Conservation (phyloP, 2,797 vertebrate genomes). For the Sebastes minor region DNA sequence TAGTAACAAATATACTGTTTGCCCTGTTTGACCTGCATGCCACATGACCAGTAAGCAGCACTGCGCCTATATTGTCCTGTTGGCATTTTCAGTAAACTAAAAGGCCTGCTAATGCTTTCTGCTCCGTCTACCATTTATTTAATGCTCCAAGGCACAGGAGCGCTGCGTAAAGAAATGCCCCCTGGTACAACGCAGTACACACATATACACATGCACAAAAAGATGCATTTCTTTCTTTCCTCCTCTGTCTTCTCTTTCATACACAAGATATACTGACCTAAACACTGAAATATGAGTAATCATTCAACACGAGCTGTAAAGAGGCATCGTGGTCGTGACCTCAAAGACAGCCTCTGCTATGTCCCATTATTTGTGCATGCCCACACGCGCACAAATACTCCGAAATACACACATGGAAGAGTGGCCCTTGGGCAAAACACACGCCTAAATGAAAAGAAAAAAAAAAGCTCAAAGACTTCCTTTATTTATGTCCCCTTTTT, state of each 20-base stretch:
- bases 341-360: constrained; percentile 21
- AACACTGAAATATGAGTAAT: constrained; percentile 7
- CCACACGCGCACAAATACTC: constrained; percentile 1
- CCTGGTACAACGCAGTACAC: constrained; percentile 18
- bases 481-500: constrained; percentile 25
- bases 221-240: background rate
- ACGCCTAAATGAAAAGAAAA: background rate
- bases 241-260: background rate
- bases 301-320: constrained; percentile 16
- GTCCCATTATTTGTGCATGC: constrained; percentile 28
- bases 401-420: constrained; percentile 33
- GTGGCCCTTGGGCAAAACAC: constrained; percentile 26
- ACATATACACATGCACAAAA: constrained; percentile 1
- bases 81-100: constrained; percentile 61
- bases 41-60: constrained; percentile 26
- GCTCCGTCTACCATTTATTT: constrained; percentile 67
- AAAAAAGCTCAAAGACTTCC: constrained; percentile 7
- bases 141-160: constrained; percentile 65
- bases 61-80: constrained; percentile 40
- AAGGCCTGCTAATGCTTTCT: constrained; percentile 71
- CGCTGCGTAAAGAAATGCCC: constrained; percentile 50
- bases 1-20: background rate
- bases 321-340: constrained; percentile 11
- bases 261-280: constrained; percentile 1
- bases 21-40: constrained; percentile 25